phyloP scores from a whole-genome alignment of 2,797 vertebrate genomes.

The Heteromormyrus szaboi region DNA sequence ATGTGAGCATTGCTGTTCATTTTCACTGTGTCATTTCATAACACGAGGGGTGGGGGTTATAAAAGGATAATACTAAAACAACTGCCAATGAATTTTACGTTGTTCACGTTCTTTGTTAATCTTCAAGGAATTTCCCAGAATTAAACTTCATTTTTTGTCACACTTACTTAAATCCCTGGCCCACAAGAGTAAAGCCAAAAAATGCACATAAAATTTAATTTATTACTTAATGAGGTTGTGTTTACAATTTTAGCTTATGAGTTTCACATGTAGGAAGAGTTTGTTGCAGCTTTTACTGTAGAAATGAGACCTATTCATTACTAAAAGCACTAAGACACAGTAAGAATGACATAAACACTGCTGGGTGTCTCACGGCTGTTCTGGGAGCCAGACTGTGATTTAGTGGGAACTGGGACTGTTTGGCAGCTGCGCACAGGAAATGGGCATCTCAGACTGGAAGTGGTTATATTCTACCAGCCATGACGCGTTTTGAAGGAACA shows the following conservation, averaged over 20 bases:
- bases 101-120: not conserved
- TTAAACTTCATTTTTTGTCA: not conserved
- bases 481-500: conserved; percentile 27
- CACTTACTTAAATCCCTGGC: not conserved
- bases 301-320: conserved; percentile 1
- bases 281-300: not conserved
- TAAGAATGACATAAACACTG: conserved; percentile 6
- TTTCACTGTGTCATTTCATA: not conserved
- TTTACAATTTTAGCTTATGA: conserved; percentile 8
- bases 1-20: not conserved
- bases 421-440: conserved; percentile 15
- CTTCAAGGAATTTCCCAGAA: not conserved
- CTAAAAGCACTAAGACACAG: not conserved
- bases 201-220: not conserved
- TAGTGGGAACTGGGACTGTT: not conserved
- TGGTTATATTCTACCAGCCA: conserved; percentile 15
- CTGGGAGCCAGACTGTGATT: not conserved
- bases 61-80: not conserved
- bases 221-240: conserved; percentile 1
- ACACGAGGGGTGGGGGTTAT: not conserved
- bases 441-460: conserved; percentile 16
- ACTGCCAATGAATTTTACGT: not conserved
- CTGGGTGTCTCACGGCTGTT: not conserved
- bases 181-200: not conserved
- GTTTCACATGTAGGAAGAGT: conserved; percentile 12